These are phyloP conservation scores for Leptopilina syphax DNA, from an alignment of 2,888 invertebrate genomes.

Conservation along the genomic window DNA sequence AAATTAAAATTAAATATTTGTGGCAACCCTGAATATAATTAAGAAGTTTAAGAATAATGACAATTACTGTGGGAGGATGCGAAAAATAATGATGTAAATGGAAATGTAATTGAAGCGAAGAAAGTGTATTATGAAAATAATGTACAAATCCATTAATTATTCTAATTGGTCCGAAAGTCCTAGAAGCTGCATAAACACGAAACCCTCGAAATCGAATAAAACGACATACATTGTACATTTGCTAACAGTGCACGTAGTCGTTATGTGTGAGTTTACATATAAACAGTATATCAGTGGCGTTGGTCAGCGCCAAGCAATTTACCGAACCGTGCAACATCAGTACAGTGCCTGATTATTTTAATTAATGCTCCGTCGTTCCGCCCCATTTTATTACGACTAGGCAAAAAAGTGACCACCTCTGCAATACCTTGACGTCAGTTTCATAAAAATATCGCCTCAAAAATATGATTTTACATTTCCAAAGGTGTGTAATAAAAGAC, in stretches of 20 bases:
- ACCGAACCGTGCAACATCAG: constrained; percentile 68
- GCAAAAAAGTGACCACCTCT: constrained; percentile 59
- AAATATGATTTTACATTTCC: constrained; percentile 1
- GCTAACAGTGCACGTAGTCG: neutral
- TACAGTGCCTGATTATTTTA: constrained; percentile 70
- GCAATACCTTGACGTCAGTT: neutral
- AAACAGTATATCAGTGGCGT: constrained; percentile 47
- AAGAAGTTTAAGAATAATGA: too few species aligned
- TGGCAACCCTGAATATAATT: too few species aligned
- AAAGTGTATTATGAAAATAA: neutral
- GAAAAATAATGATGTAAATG: neutral
- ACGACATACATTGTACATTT: constrained; percentile 29
- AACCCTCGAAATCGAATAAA: constrained; percentile 5
- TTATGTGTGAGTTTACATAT: neutral
- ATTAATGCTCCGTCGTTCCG: constrained; percentile 68
- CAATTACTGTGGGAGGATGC: too few species aligned
- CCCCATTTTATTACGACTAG: constrained; percentile 66
- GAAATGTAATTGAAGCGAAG: neutral
- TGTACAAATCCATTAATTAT: neutral
- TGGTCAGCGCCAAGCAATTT: constrained; percentile 67
- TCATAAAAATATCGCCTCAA: constrained; percentile 1
- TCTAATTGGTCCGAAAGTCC: neutral
- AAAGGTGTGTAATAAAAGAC: too few species aligned
- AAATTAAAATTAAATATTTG: too few species aligned
- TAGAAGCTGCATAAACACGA: constrained; percentile 2